Conservation (phyloP, 1,140 invertebrate species). For the Aphis craccivora region DNA sequence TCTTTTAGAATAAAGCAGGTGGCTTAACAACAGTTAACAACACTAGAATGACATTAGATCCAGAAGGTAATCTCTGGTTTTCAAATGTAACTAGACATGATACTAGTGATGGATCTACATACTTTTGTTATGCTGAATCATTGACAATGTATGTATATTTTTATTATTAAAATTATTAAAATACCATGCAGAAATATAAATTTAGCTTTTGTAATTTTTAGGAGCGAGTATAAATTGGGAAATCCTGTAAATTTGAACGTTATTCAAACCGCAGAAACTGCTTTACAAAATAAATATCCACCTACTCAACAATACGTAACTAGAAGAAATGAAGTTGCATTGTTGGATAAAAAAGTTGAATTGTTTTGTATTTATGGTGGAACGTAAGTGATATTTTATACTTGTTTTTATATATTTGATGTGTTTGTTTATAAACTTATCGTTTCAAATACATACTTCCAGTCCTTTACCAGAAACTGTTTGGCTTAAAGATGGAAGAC, state of each 20-base stretch:
- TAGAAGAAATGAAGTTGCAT: conserved; percentile 83
- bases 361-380: conserved; percentile 91
- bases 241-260: conserved; percentile 83
- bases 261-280: conserved; percentile 75
- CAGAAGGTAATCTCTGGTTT: conserved; percentile 93
- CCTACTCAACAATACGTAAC: conserved; percentile 84
- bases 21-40: conserved; percentile 89
- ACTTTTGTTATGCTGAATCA: conserved; percentile 89
- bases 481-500: conserved; percentile 82
- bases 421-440: not conserved
- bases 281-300: conserved; percentile 77
- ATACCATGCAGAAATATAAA: not conserved
- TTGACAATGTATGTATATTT: conserved; percentile 68
- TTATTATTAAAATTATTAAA: not conserved
- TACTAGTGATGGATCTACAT: conserved; percentile 80
- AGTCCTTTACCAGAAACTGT: conserved; percentile 80
- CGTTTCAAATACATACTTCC: conserved; percentile 57
- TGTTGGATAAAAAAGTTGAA: conserved; percentile 81
- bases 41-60: conserved; percentile 91
- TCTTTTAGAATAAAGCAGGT: conserved; percentile 71
- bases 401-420: not conserved
- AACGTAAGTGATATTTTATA: conserved; percentile 68
- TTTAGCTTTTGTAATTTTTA: conserved; percentile 60
- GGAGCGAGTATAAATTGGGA: conserved; percentile 90
- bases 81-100: conserved; percentile 90